Evolutionary conservation across 2,888 invertebrate species (phyloP).

Genomic region (Horisme vitalbata): DNA sequence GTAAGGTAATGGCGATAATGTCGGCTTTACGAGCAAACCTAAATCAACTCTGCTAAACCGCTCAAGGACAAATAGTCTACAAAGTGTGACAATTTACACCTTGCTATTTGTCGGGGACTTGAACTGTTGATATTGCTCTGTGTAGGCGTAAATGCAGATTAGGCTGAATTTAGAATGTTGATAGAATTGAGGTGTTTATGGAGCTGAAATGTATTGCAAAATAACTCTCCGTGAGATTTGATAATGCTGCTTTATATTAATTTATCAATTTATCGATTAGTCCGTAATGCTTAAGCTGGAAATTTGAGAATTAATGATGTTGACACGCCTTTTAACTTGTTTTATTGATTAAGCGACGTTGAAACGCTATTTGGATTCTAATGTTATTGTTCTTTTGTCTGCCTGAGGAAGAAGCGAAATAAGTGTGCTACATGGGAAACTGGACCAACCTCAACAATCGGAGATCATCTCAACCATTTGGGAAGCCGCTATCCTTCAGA

Average conservation of each 20-base stretch:
- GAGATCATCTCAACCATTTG: too few species aligned
- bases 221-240: constrained; percentile 3
- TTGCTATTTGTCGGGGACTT: constrained; percentile 20
- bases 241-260: too few species aligned
- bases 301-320: too few species aligned
- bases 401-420: too few species aligned
- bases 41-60: constrained; percentile 25
- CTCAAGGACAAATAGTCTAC: constrained; percentile 29
- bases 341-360: too few species aligned
- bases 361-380: too few species aligned
- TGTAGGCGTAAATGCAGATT: constrained; percentile 21
- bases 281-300: too few species aligned
- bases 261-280: constrained; percentile 7
- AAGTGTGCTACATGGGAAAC: too few species aligned
- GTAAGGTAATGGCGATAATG: constrained; percentile 22
- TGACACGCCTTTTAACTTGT: too few species aligned
- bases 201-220: constrained; percentile 6
- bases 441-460: too few species aligned
- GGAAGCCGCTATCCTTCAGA: too few species aligned
- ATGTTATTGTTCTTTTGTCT: too few species aligned
- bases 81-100: constrained; percentile 27
- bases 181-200: constrained; percentile 16
- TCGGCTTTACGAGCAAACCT: constrained; percentile 18
- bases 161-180: constrained; percentile 20
- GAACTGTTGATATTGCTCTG: constrained; percentile 12